phyloP scores from a whole-genome alignment of 2,113 vertebrate genomes.

The Clarias batrachus region DNA sequence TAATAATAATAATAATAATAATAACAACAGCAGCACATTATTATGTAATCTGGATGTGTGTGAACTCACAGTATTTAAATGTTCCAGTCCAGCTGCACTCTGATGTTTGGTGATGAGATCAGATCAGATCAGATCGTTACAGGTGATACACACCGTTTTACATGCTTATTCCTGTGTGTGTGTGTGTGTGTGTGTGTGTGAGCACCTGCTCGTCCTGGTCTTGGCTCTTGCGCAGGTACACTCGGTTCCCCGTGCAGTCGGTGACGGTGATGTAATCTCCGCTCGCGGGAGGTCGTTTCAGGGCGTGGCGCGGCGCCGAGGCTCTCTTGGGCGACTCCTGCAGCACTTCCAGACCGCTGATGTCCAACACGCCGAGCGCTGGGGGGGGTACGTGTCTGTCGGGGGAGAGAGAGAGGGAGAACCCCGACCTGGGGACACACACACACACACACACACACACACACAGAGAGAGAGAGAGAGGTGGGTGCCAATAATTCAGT shows the following conservation, averaged over 20 bases:
- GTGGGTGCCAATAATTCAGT: neutral
- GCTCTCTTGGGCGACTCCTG: slow-evolving; percentile 54
- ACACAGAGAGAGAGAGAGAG: neutral
- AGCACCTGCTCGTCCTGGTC: slow-evolving; percentile 69
- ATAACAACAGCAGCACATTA: no score
- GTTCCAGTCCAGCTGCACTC: no score
- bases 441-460: neutral
- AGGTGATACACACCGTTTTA: no score
- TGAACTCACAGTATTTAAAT: no score
- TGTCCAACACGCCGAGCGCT: slow-evolving; percentile 57
- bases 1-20: neutral
- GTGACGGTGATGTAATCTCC: slow-evolving; percentile 92
- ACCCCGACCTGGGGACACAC: slow-evolving; percentile 14
- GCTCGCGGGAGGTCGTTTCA: slow-evolving; percentile 80
- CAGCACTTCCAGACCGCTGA: slow-evolving; percentile 65
- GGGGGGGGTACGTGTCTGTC: slow-evolving; percentile 19
- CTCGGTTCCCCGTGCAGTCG: slow-evolving; percentile 76
- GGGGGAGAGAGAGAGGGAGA: slow-evolving; percentile 35
- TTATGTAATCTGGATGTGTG: no score
- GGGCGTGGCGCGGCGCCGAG: slow-evolving; percentile 54
- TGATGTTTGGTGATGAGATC: no score
- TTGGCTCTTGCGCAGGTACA: slow-evolving; percentile 80
- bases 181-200: neutral
- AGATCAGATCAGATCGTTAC: no score
- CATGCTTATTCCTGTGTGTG: no score